A percentile compares a stretch with the other conserved stretches of the same genome.
phyloP scores from a whole-genome alignment of 2,797 vertebrate species.

The Pangasius djambal region DNA sequence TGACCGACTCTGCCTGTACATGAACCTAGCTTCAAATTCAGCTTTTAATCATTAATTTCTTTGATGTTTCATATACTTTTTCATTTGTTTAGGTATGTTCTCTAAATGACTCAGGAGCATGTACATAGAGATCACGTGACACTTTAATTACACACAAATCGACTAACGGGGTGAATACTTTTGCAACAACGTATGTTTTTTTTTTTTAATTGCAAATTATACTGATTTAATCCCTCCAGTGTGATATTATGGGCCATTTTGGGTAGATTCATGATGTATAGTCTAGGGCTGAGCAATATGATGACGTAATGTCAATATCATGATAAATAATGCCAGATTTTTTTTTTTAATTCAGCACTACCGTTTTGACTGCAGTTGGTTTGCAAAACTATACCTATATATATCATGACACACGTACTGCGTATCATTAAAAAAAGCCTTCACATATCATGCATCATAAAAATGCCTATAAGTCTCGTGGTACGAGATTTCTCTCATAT shows the following conservation, averaged over 20 bases:
- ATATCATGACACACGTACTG: not conserved
- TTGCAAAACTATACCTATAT: not conserved
- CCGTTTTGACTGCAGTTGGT: not conserved
- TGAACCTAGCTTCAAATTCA: not conserved
- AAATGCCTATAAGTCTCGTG: not conserved
- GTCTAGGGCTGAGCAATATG: not conserved
- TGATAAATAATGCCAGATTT: not conserved
- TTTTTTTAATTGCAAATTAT: not conserved
- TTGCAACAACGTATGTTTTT: not conserved
- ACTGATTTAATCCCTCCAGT: not conserved
- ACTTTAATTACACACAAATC: too few relatives aligned
- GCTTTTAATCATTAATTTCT: not conserved
- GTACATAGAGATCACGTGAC: not conserved
- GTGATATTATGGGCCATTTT: not conserved
- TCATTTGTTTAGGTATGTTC: not conserved
- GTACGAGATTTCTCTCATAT: not conserved
- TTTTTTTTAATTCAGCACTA: not conserved
- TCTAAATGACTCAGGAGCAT: not conserved
- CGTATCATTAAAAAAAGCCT: not conserved
- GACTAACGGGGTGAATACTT: not conserved
- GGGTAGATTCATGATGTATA: not conserved
- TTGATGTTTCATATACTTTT: not conserved
- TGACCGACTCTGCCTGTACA: not conserved
- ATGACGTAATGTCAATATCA: not conserved
- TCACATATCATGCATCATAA: not conserved